Evolutionary conservation across 2,888 invertebrate genomes (phyloP), one percentile per base, ranked within the genome.

Genomic region (Andrena camellia): DNA sequence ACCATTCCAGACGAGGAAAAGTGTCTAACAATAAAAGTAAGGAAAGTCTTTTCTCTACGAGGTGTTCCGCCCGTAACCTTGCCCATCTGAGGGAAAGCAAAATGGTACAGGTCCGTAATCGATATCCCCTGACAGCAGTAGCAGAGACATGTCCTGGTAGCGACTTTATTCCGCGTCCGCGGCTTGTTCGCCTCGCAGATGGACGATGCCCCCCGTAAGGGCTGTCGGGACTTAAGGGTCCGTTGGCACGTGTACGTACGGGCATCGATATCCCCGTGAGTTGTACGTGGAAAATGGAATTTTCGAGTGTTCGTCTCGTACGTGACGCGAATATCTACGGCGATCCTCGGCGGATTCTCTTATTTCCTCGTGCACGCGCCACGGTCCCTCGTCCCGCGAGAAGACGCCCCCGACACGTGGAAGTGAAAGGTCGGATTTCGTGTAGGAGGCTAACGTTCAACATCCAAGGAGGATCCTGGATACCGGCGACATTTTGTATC

Each of bases 291-390:
- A 74, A 87, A 83, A 85, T 87, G 71, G 86, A 87, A 87, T 87
- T 87, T 87, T 85, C 85, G 71, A 85, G 78, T 59, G 75, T 76
- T 75, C 84, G 82, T 80, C 75, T 70, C 26, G 83, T 75, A 84
- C 86, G 86, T 86, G 86, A 86, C 60, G 63, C 57, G 86, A 81
- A 84, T 86, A 42, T 26, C 63, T 29, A 8, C 23, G 64, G 20
- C 26, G 66, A 73, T 81, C 60, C 73, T 52, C 29, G 35, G 42
- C 60, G 78, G 67, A 52, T 81, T 81, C 63, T 71, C 74, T 78
- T 75, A 66, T 85, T 77, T 73, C 67, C 62, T 13, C 33, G 33
- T 69, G 48, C 42, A 64, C 54, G 64, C 64, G 23, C 66, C 42
- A 64, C 63, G 62, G 35, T 42, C 23, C 50, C 13, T 8, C 52